These are phyloP conservation scores for Chouioia cunea DNA, from an alignment of 2,888 invertebrate species.

Conservation along the genomic window DNA sequence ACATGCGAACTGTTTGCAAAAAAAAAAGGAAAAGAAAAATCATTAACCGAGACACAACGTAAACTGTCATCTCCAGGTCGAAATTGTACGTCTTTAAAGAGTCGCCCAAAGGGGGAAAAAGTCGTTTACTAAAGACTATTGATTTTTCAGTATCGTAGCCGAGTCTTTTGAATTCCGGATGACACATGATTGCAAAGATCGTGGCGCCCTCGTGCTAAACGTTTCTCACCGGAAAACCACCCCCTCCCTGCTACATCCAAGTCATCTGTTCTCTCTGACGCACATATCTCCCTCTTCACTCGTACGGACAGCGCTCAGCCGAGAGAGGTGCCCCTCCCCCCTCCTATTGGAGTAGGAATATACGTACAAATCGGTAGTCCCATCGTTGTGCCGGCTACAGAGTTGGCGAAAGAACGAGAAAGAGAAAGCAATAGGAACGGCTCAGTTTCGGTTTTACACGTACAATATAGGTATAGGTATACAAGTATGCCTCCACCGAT, in stretches of 20 bases:
- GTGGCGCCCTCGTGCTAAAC: constrained; percentile 52
- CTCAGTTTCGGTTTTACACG: too few relatives aligned
- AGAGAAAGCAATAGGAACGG: too few relatives aligned
- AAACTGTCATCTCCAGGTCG: too few relatives aligned
- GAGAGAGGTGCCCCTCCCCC: constrained; percentile 10
- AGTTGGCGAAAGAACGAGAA: neutral
- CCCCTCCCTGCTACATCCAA: constrained; percentile 36
- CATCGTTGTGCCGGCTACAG: too few relatives aligned
- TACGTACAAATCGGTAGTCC: neutral
- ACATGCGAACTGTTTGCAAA: too few relatives aligned
- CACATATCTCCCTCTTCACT: constrained; percentile 3
- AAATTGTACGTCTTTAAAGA: too few relatives aligned
- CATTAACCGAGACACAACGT: too few relatives aligned
- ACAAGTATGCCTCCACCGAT: too few relatives aligned
- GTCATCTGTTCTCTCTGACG: constrained; percentile 34
- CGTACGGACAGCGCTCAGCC: neutral
- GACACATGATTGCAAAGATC: constrained; percentile 35
- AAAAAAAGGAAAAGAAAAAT: too few relatives aligned
- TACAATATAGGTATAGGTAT: too few relatives aligned
- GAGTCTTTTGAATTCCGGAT: constrained; percentile 21
- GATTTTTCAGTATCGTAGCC: neutral
- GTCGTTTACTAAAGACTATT: too few relatives aligned
- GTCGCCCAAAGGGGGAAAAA: too few relatives aligned
- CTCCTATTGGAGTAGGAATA: neutral
- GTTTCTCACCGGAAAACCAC: constrained; percentile 40